A percentile compares a stretch with the other conserved stretches of the same genome.
These are phyloP conservation scores for Drosophila tropicalis DNA, from an alignment of 1,140 invertebrate species.

Conservation along the genomic window DNA sequence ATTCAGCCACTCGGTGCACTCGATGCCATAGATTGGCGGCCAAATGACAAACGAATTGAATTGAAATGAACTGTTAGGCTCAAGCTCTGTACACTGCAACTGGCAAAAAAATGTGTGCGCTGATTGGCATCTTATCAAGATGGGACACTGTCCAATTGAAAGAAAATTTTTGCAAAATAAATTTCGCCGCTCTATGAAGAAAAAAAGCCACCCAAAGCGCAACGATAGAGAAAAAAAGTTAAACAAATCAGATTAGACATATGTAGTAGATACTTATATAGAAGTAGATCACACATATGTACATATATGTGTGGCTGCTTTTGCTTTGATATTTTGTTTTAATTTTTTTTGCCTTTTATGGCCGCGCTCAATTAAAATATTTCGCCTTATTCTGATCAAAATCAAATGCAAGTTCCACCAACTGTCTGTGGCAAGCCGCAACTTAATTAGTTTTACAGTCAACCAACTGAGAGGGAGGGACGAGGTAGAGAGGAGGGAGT, in stretches of 20 bases:
- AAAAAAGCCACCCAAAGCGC: constrained; percentile 65
- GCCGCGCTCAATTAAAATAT: constrained; percentile 72
- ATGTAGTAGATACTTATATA: constrained; percentile 4
- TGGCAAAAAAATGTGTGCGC: constrained; percentile 68
- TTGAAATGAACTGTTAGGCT: constrained; percentile 73
- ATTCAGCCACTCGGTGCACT: constrained; percentile 7
- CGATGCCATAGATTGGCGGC: constrained; percentile 23
- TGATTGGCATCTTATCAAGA: constrained; percentile 82
- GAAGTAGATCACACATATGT: constrained; percentile 60
- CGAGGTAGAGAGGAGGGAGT: constrained; percentile 22
- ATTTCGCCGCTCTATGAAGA: constrained; percentile 57
- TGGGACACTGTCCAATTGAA: constrained; percentile 81
- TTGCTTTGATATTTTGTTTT: constrained; percentile 60
- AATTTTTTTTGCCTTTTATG: constrained; percentile 49
- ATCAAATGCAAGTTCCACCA: constrained; percentile 52
- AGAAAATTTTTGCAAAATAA: constrained; percentile 78
- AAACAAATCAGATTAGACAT: constrained; percentile 19
- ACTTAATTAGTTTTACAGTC: constrained; percentile 67
- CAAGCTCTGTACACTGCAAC: constrained; percentile 20
- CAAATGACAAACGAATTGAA: constrained; percentile 80
- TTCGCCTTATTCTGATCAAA: constrained; percentile 52
- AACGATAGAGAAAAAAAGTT: constrained; percentile 36
- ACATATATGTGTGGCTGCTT: constrained; percentile 27
- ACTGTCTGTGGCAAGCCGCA: constrained; percentile 30
- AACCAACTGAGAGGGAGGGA: constrained; percentile 16